Evolutionary conservation across 2,113 vertebrate genomes (phyloP).

Genomic region (Urocolius indicus): DNA sequence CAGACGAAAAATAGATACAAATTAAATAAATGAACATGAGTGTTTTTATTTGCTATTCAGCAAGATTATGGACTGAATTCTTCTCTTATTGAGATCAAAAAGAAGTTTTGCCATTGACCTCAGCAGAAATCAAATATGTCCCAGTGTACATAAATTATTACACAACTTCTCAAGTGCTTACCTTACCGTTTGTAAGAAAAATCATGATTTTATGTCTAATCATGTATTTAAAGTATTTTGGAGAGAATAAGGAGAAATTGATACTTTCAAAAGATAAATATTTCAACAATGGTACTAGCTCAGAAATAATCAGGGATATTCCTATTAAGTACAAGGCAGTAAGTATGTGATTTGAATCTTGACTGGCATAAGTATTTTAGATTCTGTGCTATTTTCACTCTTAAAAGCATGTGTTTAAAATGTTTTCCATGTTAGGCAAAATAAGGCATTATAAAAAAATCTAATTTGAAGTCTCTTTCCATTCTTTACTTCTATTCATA

Average conservation of each 20-base stretch:
- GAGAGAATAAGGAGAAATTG: not conserved
- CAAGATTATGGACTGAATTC: not conserved
- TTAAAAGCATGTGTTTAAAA: not conserved
- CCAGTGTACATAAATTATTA: not conserved
- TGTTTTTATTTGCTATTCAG: not conserved
- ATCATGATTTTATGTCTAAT: rapidly evolving
- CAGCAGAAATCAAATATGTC: not conserved
- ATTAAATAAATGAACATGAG: not conserved
- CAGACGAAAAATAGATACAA: not conserved
- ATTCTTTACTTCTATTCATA: not conserved
- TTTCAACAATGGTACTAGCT: not conserved
- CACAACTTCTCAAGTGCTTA: not conserved
- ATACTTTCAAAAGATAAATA: not conserved
- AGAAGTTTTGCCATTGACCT: not conserved
- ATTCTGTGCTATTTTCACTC: not conserved
- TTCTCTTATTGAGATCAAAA: not conserved
- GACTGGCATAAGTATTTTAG: not conserved
- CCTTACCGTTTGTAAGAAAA: not conserved
- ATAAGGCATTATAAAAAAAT: not conserved
- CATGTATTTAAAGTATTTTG: not conserved
- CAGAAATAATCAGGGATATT: not conserved
- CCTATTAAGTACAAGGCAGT: not conserved
- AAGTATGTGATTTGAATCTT: not conserved
- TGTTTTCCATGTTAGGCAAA: not conserved
- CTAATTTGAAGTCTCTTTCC: not conserved